These are phyloP conservation scores for Steinernema feltiae DNA, from an alignment of 1,140 invertebrate genomes.

Conservation along the genomic window DNA sequence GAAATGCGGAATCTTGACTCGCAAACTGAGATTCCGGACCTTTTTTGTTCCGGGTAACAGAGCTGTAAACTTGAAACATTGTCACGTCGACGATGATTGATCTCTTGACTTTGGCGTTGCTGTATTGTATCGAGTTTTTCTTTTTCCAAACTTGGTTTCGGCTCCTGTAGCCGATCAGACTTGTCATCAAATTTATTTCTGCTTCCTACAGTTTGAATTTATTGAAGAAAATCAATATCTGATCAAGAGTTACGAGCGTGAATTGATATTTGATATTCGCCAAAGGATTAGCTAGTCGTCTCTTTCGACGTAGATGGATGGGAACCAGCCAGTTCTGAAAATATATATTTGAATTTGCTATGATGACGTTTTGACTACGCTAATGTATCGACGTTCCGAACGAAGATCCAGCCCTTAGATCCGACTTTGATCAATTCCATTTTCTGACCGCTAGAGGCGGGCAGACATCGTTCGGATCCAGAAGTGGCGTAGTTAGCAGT, in stretches of 20 bases:
- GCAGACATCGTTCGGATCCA: neutral
- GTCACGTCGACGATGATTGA: neutral
- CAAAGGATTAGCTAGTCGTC: neutral
- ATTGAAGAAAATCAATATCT: too few species aligned
- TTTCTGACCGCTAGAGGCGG: neutral
- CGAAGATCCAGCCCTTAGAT: neutral
- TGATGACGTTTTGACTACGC: neutral
- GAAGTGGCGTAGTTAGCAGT: neutral
- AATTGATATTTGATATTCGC: too few species aligned
- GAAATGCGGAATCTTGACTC: neutral
- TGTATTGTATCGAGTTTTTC: neutral
- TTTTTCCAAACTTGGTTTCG: neutral
- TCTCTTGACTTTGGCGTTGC: neutral
- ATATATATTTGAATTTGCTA: neutral
- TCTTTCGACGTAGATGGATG: neutral
- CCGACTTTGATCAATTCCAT: neutral
- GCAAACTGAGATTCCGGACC: neutral
- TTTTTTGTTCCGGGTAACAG: neutral
- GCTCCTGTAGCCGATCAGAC: neutral
- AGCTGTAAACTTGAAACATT: neutral
- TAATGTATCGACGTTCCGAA: neutral
- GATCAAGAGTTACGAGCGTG: too few species aligned
- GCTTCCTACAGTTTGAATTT: too few species aligned
- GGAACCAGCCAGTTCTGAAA: constrained; percentile 8
- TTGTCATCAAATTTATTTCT: neutral